phyloP scores from a whole-genome alignment of 1,140 invertebrate species.

The Muscidifurax raptorellus region DNA sequence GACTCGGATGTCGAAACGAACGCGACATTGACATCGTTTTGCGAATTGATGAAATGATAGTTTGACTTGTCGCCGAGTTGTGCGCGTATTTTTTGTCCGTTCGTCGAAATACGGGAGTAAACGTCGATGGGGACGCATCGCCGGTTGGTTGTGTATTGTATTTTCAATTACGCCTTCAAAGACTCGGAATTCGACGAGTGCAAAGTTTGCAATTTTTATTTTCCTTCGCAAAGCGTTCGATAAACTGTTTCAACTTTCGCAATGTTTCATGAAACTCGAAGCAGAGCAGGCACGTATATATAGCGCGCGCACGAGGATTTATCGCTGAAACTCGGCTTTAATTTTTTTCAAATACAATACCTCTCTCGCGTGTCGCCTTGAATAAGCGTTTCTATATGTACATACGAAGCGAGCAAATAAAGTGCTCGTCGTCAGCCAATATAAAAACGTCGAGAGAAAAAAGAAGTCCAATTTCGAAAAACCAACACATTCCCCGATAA shows the following conservation, averaged over 20 bases:
- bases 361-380: no score
- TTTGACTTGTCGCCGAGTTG: no score
- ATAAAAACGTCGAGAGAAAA: no score
- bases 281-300: no score
- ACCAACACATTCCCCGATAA: background rate
- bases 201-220: background rate
- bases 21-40: background rate
- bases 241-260: background rate
- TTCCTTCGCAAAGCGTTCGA: background rate
- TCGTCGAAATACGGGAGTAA: background rate
- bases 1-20: background rate
- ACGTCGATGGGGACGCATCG: background rate
- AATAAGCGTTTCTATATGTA: no score
- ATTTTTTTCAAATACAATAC: background rate
- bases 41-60: no score
- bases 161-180: background rate
- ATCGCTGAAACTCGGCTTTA: background rate
- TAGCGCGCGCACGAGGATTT: background rate
- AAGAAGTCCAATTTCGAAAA: background rate
- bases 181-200: background rate
- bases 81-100: no score
- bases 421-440: background rate
- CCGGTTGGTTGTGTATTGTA: background rate
- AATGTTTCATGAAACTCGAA: background rate
- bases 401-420: background rate